Percentiles rank a stretch among this genome's conserved stretches.
phyloP scores from a whole-genome alignment of 2,888 invertebrate genomes.

The Masnerella sp. region DNA sequence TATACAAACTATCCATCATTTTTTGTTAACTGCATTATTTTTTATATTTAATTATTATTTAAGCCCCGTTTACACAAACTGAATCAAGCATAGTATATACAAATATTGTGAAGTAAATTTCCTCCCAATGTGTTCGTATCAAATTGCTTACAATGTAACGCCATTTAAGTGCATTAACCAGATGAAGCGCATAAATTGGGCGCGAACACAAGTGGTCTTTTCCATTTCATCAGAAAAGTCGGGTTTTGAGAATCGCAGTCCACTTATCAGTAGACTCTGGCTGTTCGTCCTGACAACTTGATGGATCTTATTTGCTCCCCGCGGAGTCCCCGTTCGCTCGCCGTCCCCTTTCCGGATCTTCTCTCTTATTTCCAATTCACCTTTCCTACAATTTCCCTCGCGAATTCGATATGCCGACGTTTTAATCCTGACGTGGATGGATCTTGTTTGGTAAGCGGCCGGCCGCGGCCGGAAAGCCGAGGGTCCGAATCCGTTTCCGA shows the following conservation, averaged over 20 bases:
- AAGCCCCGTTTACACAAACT: too few species aligned
- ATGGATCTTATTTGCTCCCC: slow-evolving; percentile 61
- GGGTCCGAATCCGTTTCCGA: slow-evolving; percentile 48
- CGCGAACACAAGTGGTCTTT: slow-evolving; percentile 44
- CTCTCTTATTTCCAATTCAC: slow-evolving; percentile 61
- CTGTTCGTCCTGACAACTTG: slow-evolving; percentile 55
- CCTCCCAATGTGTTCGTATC: background rate
- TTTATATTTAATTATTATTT: too few species aligned
- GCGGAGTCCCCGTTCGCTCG: slow-evolving; percentile 46
- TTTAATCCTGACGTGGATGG: slow-evolving; percentile 78
- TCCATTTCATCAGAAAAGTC: slow-evolving; percentile 53
- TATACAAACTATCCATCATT: too few species aligned
- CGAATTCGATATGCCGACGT: slow-evolving; percentile 74
- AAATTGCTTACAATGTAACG: slow-evolving; percentile 4
- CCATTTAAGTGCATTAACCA: slow-evolving; percentile 28
- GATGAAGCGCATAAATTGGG: slow-evolving; percentile 46
- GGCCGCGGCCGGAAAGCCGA: slow-evolving; percentile 54
- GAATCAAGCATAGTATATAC: too few species aligned
- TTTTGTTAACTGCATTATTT: too few species aligned
- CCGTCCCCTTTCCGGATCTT: slow-evolving; percentile 64
- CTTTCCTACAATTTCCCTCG: slow-evolving; percentile 57
- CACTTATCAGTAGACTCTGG: slow-evolving; percentile 51
- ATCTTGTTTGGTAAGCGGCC: slow-evolving; percentile 75
- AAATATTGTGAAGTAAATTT: too few species aligned
- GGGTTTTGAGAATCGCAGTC: slow-evolving; percentile 51